Evolutionary conservation across 2,888 invertebrate species (phyloP).

Genomic region (Agrochola lota): DNA sequence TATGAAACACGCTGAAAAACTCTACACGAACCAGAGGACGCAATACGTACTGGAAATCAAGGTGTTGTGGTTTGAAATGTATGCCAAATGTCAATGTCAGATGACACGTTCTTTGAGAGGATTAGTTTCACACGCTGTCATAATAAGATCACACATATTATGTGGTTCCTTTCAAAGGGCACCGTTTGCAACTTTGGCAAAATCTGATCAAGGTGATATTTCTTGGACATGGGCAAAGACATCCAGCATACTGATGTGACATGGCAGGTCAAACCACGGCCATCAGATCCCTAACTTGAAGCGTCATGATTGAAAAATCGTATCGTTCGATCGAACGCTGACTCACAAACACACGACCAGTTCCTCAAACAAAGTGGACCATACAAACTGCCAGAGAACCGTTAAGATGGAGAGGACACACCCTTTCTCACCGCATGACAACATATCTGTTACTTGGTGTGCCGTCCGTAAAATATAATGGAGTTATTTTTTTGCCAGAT

Average conservation of each 20-base stretch:
- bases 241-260: neutral
- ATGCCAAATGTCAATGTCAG: slow-evolving; percentile 66
- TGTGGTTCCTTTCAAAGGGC: neutral
- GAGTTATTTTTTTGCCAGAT: slow-evolving; percentile 62
- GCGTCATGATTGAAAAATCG: neutral
- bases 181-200: neutral
- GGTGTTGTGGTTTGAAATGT: slow-evolving; percentile 64
- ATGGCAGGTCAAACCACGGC: neutral
- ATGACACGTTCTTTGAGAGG: slow-evolving; percentile 30
- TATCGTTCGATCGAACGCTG: neutral
- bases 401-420: slow-evolving; percentile 34
- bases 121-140: slow-evolving; percentile 1
- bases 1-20: slow-evolving; percentile 61
- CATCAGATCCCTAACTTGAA: neutral
- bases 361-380: slow-evolving; percentile 5
- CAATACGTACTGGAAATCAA: slow-evolving; percentile 43
- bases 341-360: neutral
- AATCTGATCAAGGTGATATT: neutral
- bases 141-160: neutral
- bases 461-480: slow-evolving; percentile 53
- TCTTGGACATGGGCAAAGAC: neutral
- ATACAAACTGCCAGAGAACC: slow-evolving; percentile 9
- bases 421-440: slow-evolving; percentile 45
- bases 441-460: slow-evolving; percentile 51
- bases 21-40: slow-evolving; percentile 35